A percentile compares a stretch with the other conserved stretches of the same genome.
phyloP scores from a whole-genome alignment of 2,888 invertebrate species.

The Acholoe squamosa region DNA sequence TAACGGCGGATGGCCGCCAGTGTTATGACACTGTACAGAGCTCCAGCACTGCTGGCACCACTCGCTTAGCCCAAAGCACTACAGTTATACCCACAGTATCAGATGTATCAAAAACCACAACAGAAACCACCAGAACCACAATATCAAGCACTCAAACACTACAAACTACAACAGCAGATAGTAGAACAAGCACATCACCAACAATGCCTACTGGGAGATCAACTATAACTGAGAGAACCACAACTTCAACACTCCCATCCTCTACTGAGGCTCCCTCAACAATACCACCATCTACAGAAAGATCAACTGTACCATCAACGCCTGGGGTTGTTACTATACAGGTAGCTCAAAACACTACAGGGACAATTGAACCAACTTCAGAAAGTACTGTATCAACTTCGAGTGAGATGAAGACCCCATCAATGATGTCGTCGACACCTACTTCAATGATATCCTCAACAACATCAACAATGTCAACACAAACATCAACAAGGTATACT shows the following conservation, averaged over 20 bases:
- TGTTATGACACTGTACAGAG: slow-evolving; percentile 10
- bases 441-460: not conserved
- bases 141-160: not conserved
- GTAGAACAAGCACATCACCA: not conserved
- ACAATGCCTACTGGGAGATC: not conserved
- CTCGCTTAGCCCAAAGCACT: not conserved
- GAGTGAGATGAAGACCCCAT: not conserved
- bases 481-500: not conserved
- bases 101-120: not conserved
- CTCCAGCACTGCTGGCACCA: slow-evolving; percentile 19
- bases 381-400: not conserved
- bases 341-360: too few species aligned
- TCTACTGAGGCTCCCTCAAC: not conserved
- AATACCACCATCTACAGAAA: too few species aligned
- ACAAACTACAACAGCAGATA: not conserved
- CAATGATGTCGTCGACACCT: not conserved
- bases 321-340: too few species aligned
- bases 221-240: not conserved
- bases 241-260: not conserved
- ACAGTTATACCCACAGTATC: not conserved
- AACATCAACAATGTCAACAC: not conserved
- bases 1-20: slow-evolving; percentile 14
- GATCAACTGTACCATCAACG: too few species aligned
- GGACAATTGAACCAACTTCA: not conserved
- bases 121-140: not conserved